Conservation (phyloP, 2,888 invertebrate genomes). For the Caenorhabditis doughertyi region DNA sequence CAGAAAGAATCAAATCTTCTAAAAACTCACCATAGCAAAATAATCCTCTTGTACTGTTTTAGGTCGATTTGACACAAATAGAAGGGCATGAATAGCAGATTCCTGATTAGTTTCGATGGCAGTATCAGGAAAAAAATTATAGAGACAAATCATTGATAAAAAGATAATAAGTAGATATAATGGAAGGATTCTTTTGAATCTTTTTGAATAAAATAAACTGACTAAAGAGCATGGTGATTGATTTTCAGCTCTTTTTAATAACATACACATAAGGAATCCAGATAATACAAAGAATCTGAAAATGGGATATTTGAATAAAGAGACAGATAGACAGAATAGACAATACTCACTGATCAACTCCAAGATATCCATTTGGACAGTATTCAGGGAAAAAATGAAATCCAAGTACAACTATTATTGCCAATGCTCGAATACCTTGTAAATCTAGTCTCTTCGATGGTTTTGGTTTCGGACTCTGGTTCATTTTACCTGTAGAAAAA, state of each 20-base stretch:
- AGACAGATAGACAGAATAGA: background rate
- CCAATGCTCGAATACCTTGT: constrained; percentile 54
- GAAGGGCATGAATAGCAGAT: constrained; percentile 34
- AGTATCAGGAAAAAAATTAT: constrained; percentile 27
- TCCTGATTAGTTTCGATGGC: constrained; percentile 33
- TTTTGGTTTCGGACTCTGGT: constrained; percentile 4
- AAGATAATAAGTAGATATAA: constrained; percentile 47
- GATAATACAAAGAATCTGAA: constrained; percentile 47
- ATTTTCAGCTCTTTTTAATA: constrained; percentile 26
- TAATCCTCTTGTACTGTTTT: constrained; percentile 30
- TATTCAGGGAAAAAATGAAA: constrained; percentile 57
- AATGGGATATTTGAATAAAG: background rate
- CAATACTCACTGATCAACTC: constrained; percentile 58
- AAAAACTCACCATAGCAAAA: constrained; percentile 30
- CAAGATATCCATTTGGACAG: constrained; percentile 62
- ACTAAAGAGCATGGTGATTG: constrained; percentile 4
- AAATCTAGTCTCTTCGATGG: constrained; percentile 52
- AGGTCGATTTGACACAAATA: constrained; percentile 43
- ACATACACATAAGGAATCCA: constrained; percentile 46
- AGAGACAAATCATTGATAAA: constrained; percentile 11
- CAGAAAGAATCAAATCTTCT: no score
- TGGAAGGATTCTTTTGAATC: constrained; percentile 53
- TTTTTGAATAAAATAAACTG: constrained; percentile 29
- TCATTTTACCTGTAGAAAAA: constrained; percentile 8
- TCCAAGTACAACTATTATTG: constrained; percentile 54